Conservation (phyloP, 2,888 invertebrate genomes). For the Drosophila cognata region DNA sequence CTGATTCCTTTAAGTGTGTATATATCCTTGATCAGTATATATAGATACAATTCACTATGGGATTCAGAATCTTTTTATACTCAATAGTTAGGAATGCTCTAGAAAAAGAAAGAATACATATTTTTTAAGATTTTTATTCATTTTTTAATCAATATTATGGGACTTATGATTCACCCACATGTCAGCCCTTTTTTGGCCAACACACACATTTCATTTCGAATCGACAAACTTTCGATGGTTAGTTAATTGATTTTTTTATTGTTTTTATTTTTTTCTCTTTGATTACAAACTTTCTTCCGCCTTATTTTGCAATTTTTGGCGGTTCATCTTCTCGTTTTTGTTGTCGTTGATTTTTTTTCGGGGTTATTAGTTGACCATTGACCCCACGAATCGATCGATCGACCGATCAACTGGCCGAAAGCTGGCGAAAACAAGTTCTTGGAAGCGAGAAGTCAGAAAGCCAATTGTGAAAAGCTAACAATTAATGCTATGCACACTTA, state of each 20-base stretch:
- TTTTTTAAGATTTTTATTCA: no score
- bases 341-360: constrained; percentile 2
- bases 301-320: constrained; percentile 26
- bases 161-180: not conserved
- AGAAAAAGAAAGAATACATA: not conserved
- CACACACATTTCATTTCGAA: not conserved
- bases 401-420: constrained; percentile 41
- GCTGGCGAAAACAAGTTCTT: constrained; percentile 57
- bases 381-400: constrained; percentile 44
- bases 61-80: not conserved
- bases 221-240: constrained; percentile 39
- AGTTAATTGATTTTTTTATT: constrained; percentile 16
- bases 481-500: not conserved
- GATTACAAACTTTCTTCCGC: constrained; percentile 51
- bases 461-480: constrained; percentile 40
- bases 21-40: not conserved
- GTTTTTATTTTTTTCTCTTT: constrained; percentile 27
- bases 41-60: not conserved
- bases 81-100: not conserved
- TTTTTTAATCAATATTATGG: not conserved
- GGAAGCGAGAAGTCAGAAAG: constrained; percentile 51
- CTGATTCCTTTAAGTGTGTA: not conserved
- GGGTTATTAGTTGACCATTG: constrained; percentile 72
- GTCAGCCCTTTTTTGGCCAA: not conserved
- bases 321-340: not conserved